These are phyloP conservation scores for Urosaurus nigricauda DNA, from an alignment of 2,797 vertebrate species.

Conservation along the genomic window DNA sequence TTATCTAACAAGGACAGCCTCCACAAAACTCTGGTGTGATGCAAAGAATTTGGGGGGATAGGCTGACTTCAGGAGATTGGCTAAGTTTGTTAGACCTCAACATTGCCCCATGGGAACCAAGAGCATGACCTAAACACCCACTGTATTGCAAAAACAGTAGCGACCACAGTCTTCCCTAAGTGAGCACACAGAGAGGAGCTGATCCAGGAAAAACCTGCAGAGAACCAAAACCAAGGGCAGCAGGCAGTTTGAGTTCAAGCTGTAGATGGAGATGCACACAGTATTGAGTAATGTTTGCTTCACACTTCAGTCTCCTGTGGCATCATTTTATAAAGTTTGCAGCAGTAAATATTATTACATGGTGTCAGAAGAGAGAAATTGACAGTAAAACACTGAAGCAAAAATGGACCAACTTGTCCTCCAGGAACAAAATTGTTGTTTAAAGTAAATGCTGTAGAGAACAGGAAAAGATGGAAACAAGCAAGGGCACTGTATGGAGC, in stretches of 20 bases:
- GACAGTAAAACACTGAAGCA: constrained; percentile 6
- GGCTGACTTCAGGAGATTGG: background rate
- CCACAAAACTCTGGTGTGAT: background rate
- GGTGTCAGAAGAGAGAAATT: constrained; percentile 17
- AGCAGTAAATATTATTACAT: constrained; percentile 24
- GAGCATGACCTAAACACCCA: background rate
- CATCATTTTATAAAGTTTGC: constrained; percentile 14
- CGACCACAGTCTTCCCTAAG: background rate
- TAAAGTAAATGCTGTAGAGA: constrained; percentile 11
- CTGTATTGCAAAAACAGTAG: background rate
- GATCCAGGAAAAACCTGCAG: background rate
- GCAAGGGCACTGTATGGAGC: background rate
- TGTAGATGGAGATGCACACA: background rate
- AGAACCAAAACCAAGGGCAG: background rate
- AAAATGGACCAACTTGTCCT: constrained; percentile 11
- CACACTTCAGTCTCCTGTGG: constrained; percentile 23
- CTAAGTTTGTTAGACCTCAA: background rate
- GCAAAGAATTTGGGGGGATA: background rate
- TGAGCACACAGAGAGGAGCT: background rate
- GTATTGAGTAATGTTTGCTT: constrained; percentile 7
- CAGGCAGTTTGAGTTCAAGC: background rate
- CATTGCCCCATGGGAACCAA: background rate
- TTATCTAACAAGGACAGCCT: background rate
- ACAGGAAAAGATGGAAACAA: background rate
- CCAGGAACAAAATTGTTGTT: background rate